These are phyloP conservation scores for Lerista edwardsae DNA, from an alignment of 2,797 vertebrate genomes.

Conservation along the genomic window DNA sequence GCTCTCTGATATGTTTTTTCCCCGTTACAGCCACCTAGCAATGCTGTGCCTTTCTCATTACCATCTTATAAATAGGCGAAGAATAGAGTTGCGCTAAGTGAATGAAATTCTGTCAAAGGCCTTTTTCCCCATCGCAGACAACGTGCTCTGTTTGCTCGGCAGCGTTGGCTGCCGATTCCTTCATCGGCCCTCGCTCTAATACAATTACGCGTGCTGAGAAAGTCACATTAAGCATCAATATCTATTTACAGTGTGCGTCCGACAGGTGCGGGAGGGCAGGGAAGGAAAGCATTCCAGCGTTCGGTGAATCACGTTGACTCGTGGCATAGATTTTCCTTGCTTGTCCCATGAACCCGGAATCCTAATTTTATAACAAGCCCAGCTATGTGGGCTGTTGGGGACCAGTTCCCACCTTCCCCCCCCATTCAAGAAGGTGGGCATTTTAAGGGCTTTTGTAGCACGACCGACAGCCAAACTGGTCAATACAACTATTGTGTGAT, in stretches of 20 bases:
- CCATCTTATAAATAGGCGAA: constrained; percentile 2
- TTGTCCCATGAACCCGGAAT: constrained; percentile 19
- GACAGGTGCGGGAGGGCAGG: background rate
- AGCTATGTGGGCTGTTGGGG: background rate
- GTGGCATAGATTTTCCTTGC: constrained; percentile 23
- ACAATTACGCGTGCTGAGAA: constrained; percentile 17
- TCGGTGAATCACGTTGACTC: background rate
- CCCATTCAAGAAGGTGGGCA: no score
- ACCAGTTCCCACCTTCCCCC: no score
- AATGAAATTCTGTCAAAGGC: constrained; percentile 3
- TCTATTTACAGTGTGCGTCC: constrained; percentile 27
- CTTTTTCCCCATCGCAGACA: background rate
- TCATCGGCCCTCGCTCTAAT: constrained; percentile 18
- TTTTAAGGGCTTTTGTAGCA: no score
- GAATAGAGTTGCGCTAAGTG: constrained; percentile 10
- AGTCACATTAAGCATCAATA: constrained; percentile 42
- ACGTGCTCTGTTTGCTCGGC: background rate
- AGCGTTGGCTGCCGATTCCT: background rate
- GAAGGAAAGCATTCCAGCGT: constrained; percentile 8
- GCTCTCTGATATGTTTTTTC: background rate
- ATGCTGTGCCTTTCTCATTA: constrained; percentile 1
- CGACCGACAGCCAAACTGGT: no score
- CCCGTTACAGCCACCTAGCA: background rate
- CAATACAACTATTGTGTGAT: no score
- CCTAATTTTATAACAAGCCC: constrained; percentile 3